Conservation (phyloP, 2,888 invertebrate species). For the Baronia brevicornis region DNA sequence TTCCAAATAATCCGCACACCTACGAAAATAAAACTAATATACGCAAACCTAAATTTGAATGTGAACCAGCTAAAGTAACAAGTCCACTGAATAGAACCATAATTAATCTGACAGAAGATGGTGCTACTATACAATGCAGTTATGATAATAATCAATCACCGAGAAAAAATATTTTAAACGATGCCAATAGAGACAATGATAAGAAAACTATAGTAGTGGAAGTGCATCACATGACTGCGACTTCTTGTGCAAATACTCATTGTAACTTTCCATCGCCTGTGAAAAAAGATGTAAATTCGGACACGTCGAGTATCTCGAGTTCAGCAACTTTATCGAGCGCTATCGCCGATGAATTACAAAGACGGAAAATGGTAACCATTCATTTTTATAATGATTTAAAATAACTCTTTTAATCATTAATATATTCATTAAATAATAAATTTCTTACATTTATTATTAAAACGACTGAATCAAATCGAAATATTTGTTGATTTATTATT, state of each 20-base stretch:
- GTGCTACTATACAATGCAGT: conserved; percentile 82
- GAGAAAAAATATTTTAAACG: conserved; percentile 53
- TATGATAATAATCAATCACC: conserved; percentile 64
- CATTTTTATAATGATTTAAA: too few species aligned
- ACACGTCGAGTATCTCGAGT: conserved; percentile 52
- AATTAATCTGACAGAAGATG: conserved; percentile 82
- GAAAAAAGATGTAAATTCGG: conserved; percentile 40
- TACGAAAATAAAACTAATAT: conserved; percentile 55
- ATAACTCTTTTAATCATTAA: too few species aligned
- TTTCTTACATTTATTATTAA: too few species aligned
- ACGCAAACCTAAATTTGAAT: conserved; percentile 47
- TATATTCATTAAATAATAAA: too few species aligned
- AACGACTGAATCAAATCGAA: not conserved
- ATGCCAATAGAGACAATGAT: conserved; percentile 45
- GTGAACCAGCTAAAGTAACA: conserved; percentile 32
- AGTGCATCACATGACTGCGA: conserved; percentile 75
- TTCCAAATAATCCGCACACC: conserved; percentile 65
- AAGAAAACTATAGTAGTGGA: conserved; percentile 84
- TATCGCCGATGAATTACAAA: conserved; percentile 67
- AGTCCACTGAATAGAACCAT: conserved; percentile 80
- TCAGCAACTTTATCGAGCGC: conserved; percentile 64
- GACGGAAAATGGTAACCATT: conserved; percentile 58
- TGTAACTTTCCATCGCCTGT: conserved; percentile 46
- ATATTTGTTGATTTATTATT: too few species aligned
- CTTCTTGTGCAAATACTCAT: conserved; percentile 44